A percentile compares a stretch with the other conserved stretches of the same genome.
These are phyloP conservation scores for Yasuhikotakia modesta DNA, from an alignment of 2,797 vertebrate genomes.

Conservation along the genomic window DNA sequence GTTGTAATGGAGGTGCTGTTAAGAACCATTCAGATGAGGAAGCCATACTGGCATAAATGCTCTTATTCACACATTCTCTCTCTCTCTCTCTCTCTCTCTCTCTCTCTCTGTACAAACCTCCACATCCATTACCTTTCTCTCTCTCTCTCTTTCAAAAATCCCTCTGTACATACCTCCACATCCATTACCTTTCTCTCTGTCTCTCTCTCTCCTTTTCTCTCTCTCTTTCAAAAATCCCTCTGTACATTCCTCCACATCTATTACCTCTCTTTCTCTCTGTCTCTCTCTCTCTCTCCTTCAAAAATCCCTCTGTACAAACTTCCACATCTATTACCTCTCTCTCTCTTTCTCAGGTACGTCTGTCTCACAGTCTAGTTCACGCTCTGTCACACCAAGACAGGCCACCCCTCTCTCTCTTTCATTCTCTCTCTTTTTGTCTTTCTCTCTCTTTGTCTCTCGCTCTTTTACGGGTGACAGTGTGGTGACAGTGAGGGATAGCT, in stretches of 20 bases:
- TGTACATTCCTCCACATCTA: slow-evolving; percentile 6
- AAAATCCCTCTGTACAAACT: too few species aligned
- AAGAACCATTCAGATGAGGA: too few species aligned
- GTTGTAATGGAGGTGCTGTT: background rate
- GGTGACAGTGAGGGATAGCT: slow-evolving; percentile 58
- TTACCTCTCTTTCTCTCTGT: slow-evolving; percentile 53
- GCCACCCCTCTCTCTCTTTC: slow-evolving; percentile 56
- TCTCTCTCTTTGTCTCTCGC: slow-evolving; percentile 54
- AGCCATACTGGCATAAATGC: background rate
- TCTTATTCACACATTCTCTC: background rate
- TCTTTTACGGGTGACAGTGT: slow-evolving; percentile 50
- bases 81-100: background rate
- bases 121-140: too few species aligned
- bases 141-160: slow-evolving; percentile 1
- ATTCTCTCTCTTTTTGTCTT: slow-evolving; percentile 31
- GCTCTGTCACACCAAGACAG: slow-evolving; percentile 70
- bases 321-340: too few species aligned
- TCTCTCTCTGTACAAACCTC: too few species aligned
- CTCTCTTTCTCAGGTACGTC: slow-evolving; percentile 57
- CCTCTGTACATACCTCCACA: too few species aligned
- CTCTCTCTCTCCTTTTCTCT: slow-evolving; percentile 55
- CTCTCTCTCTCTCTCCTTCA: slow-evolving; percentile 60
- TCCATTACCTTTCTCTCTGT: slow-evolving; percentile 51
- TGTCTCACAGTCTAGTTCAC: slow-evolving; percentile 67
- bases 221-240: background rate